Evolutionary conservation across 2,888 invertebrate genomes (phyloP).

Genomic region (Drosophila kambysellisi): DNA sequence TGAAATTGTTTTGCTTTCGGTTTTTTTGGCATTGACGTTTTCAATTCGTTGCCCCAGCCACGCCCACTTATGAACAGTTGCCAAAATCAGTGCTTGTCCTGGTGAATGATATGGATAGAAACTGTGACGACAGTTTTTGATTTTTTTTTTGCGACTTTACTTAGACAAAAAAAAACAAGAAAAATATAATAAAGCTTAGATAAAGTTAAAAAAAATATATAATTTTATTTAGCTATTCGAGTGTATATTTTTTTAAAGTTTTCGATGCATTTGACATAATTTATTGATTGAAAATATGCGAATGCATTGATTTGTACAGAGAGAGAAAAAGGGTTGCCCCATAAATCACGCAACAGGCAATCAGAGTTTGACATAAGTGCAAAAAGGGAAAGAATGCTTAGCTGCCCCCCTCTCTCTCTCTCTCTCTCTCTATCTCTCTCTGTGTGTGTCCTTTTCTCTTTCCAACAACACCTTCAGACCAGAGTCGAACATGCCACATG

Average conservation of each 20-base stretch:
- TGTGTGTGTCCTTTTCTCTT: not conserved
- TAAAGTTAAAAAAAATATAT: not conserved
- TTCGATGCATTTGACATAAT: constrained; percentile 25
- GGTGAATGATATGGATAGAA: constrained; percentile 31
- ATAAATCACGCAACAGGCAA: constrained; percentile 40
- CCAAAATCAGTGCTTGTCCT: constrained; percentile 50
- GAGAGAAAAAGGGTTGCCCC: constrained; percentile 21
- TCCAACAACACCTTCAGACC: constrained; percentile 27
- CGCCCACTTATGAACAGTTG: constrained; percentile 54
- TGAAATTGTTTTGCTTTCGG: constrained; percentile 59
- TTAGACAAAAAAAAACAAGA: not conserved
- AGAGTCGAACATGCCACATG: constrained; percentile 38
- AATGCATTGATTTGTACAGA: constrained; percentile 6
- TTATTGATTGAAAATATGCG: constrained; percentile 35
- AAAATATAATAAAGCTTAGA: not conserved
- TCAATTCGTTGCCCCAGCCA: constrained; percentile 40
- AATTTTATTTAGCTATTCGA: not conserved
- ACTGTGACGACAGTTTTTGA: not conserved
- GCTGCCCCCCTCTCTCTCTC: not conserved
- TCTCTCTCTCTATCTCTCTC: not conserved
- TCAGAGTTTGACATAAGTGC: constrained; percentile 36
- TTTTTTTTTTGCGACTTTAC: not conserved
- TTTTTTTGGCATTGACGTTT: constrained; percentile 62
- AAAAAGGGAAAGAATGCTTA: not conserved
- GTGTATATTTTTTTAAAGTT: not conserved